These are phyloP conservation scores for Aporophyla lueneburgensis DNA, from an alignment of 2,888 invertebrate species.

Conservation along the genomic window DNA sequence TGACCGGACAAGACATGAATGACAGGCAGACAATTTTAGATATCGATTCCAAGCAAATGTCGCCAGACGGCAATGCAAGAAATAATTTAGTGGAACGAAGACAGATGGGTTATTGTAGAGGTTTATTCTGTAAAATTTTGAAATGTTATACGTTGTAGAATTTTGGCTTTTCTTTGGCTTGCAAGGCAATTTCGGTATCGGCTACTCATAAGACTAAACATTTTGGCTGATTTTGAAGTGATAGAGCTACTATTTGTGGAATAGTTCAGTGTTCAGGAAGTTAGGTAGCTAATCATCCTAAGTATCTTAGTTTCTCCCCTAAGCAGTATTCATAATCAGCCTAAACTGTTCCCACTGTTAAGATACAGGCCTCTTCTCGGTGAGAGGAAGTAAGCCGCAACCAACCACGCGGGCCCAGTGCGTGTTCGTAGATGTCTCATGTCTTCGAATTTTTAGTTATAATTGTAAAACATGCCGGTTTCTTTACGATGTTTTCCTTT, in stretches of 20 bases:
- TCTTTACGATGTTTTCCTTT: too few relatives aligned
- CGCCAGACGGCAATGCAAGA: constrained; percentile 12
- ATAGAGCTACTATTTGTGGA: not conserved
- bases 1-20: not conserved
- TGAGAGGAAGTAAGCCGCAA: too few relatives aligned
- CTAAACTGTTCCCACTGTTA: too few relatives aligned
- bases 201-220: not conserved
- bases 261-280: too few relatives aligned
- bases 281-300: not conserved
- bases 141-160: not conserved
- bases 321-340: not conserved
- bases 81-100: constrained; percentile 45
- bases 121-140: not conserved
- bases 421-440: too few relatives aligned
- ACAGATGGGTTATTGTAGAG: constrained; percentile 13
- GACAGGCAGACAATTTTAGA: constrained; percentile 35
- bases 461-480: too few relatives aligned
- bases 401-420: too few relatives aligned
- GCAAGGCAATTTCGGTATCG: not conserved
- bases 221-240: not conserved
- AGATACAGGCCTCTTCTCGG: too few relatives aligned
- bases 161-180: not conserved
- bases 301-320: not conserved
- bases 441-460: too few relatives aligned
- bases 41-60: constrained; percentile 34